A percentile compares a stretch with the other conserved stretches of the same genome.
These are phyloP conservation scores for Sarcophilus harrisii DNA, from an alignment of 2,797 vertebrate genomes.

Conservation along the genomic window DNA sequence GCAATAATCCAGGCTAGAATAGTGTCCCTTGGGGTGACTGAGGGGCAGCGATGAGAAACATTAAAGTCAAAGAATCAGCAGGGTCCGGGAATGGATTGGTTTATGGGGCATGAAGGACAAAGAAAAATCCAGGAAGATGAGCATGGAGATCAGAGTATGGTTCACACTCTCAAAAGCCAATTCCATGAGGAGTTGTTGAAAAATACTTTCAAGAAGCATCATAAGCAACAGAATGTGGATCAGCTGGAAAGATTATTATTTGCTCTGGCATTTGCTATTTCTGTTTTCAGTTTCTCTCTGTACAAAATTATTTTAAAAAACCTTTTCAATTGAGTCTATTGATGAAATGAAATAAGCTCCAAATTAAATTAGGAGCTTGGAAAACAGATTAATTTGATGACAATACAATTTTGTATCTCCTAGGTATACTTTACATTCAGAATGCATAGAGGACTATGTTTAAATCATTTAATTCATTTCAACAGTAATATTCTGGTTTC, in stretches of 20 bases:
- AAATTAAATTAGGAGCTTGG: conserved; percentile 69
- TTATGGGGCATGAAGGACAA: conserved; percentile 13
- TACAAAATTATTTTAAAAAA: conserved; percentile 36
- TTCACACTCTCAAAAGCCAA: conserved; percentile 59
- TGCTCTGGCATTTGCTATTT: conserved; percentile 66
- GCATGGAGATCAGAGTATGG: conserved; percentile 16
- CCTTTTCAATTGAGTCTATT: conserved; percentile 35
- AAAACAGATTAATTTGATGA: conserved; percentile 72
- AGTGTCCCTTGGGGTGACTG: conserved; percentile 21
- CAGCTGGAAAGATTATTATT: conserved; percentile 58
- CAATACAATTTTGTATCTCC: conserved; percentile 49
- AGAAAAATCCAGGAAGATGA: conserved; percentile 48
- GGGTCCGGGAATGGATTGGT: conserved; percentile 41
- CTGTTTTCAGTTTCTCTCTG: conserved; percentile 72
- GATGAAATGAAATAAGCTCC: conserved; percentile 56
- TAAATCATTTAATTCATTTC: conserved; percentile 71
- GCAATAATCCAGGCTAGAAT: conserved; percentile 10
- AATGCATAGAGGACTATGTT: conserved; percentile 55
- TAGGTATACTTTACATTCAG: conserved; percentile 63
- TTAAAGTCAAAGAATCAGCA: not conserved
- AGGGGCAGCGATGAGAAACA: conserved; percentile 37
- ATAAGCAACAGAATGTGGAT: conserved; percentile 56
- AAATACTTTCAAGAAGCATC: conserved; percentile 59
- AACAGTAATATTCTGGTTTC: conserved; percentile 51
- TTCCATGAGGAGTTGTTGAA: conserved; percentile 50